Evolutionary conservation across 1,140 invertebrate species (phyloP).

Genomic region (Artemia franciscana): DNA sequence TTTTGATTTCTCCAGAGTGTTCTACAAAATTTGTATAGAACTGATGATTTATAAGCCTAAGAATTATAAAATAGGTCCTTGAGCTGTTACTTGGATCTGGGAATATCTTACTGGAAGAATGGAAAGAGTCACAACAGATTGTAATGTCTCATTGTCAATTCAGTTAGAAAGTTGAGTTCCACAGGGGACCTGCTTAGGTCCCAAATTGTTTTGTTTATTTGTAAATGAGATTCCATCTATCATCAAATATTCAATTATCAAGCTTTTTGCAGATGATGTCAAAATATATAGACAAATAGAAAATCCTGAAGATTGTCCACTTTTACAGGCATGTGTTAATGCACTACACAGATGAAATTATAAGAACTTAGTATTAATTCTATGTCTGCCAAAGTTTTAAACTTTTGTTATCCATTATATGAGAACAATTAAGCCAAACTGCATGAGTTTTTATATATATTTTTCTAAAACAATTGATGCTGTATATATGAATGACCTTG

Average conservation of each 20-base stretch:
- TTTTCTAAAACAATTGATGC: no score
- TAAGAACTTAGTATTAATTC: no score
- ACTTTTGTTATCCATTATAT: no score
- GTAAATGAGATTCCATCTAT: neutral
- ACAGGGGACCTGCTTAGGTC: neutral
- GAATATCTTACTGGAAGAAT: neutral
- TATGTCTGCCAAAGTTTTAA: no score
- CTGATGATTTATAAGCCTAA: neutral
- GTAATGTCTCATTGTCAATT: neutral
- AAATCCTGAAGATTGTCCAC: neutral
- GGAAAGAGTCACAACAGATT: neutral
- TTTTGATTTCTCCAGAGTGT: neutral
- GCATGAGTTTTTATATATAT: no score
- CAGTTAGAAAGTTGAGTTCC: neutral
- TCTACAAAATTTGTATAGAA: neutral
- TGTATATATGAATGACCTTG: no score
- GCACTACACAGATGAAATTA: no score
- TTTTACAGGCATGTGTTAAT: neutral
- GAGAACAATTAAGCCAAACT: no score
- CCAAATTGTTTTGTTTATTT: neutral
- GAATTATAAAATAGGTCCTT: neutral
- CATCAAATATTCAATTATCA: neutral
- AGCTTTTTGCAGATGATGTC: neutral
- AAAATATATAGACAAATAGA: neutral
- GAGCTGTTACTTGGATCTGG: neutral